Evolutionary conservation across 2,113 vertebrate genomes (phyloP), one percentile per base, ranked within the genome.

Genomic region (Panthera leo): DNA sequence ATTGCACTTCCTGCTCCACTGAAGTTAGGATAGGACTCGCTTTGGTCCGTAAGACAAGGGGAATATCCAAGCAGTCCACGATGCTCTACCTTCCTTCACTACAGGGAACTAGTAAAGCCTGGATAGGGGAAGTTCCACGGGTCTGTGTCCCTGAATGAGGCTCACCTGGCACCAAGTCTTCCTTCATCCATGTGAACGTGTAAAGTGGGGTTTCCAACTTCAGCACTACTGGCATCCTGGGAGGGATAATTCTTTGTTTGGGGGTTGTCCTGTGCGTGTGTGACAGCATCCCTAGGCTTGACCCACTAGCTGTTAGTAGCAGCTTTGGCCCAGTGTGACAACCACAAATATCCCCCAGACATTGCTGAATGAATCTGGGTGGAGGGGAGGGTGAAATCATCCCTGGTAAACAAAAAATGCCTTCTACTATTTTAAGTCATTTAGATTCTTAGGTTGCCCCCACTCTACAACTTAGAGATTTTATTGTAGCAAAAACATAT

Each of bases 391-490:
- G 34, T 2, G 18, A 58, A n/a, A 9, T 11, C 27, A 15, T 8
- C 53, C n/a, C 31, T 34, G 71, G 31, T 25, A 55, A 83, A 71
- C 3, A 92, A 95, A 84, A 95, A 95, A 70, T 3, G 23, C 36
- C 53, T 71, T 75, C 82, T 80, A 73, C 70, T 61, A 5, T 93
- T 93, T 91, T 78, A 97, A 97, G 78, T 14, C 25, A 70, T 42
- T 61, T n/a, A 65, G 18, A 93, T 71, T 71, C 36, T 48, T 55
- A 89, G 51, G 11, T 14, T 13, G 23, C 6, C 29, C 5, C 1
- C 21, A 23, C 19, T 31, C 4, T 55, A 27, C 31, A 55, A 55
- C 11, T 36, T 63, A 71, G 83, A 75, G 27, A 18, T 67, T 95
- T 92, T 89, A 25, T 58, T 55, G 78, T 1, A 61, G 23, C 16